Evolutionary conservation across 2,888 invertebrate species (phyloP), one percentile per base, ranked within the genome.

Genomic region (Cosmia trapezina): DNA sequence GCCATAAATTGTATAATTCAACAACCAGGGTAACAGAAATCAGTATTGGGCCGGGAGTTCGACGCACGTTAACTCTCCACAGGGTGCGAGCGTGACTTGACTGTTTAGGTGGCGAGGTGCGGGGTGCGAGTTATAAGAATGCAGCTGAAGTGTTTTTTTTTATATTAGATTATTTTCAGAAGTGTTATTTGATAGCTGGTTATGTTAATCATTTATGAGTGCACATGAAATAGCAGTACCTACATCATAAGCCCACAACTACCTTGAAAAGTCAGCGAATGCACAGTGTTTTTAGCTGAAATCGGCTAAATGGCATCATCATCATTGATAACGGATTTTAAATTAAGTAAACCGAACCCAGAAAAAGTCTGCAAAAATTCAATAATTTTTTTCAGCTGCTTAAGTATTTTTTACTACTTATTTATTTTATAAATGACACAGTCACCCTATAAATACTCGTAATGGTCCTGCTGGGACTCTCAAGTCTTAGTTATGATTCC

Each of bases 61-160:
- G 69, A 76, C 85, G 84, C 88, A 86, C 88, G 88, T 84, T 89
- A 89, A 87, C 88, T 88, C 89, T 85, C 87, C 80, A 70, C 84
- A 73, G 87, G 82, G 86, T 84, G 84, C 70, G 69, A 70, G 78
- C 91, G 91, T 91, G 91, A 90, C 85, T 75, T 4, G 89, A 89
- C 86, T 91, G 64, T 70, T 85, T 77, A 87, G 73, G 63, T 72
- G 63, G 59, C 54, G 59, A 64, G 53, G 28, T 33, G 17, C 14
- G 17, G 43, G 72, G 60, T 33, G 51, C 74, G 83, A 82, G 81
- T 54, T 19, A 81, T 19, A 28, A 70, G 68, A 76, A 22, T 28
- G 8, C 43, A 60, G 70, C 78, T 69, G 3, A n/a, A 33, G 6
- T 9, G n/a, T n/a, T n/a, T n/a, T 11, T 45, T 4, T 33, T 4